Base-by-base conservation (phyloP, 2,113 vertebrate species). In the Nymphicus hollandicus region DNA sequence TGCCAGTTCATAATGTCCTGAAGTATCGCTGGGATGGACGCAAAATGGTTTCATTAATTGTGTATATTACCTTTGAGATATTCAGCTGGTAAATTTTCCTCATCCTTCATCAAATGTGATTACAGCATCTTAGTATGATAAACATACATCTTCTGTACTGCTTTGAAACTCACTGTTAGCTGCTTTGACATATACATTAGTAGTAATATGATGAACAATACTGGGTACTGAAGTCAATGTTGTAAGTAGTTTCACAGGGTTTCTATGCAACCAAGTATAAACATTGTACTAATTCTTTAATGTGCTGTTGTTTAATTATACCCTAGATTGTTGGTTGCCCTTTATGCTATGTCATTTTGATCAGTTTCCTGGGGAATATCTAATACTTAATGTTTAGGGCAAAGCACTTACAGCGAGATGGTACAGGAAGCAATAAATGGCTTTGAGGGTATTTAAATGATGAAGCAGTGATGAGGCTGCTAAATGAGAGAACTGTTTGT, bases 231-330 rank as follows among this genome's bases (percentile, higher is more conserved):
- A 93, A 97, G 76, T 85, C 68, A 87, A 7, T 47, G 37, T 60
- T 77, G 55, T 58, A 63, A 81, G 86, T 52, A 43, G 65, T 55
- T 92, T 95, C 66, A 17, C 63, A 53, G 63, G 31, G 72, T 89
- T 95, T 94, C 91, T 90, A 16, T 46, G 66, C 79, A 73, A 81
- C 90, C 56, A 50, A 77, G 56, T 85, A 29, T 94, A 95, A 90
- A 56, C 6, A n/a, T 81, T 77, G 93, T 86, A 88, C 70, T 91
- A 84, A 86, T 96, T 94, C 52, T 85, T 92, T 87, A 72, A 91
- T 72, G 44, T 93, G 86, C 79, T 91, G n/a, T 77, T 78, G 73
- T 89, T 97, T 97, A 94, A 91, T 95, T 86, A 44, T 79, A 86
- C 44, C 60, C 85, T 86, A 79, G 87, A 70, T 92, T 96, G 79